phyloP scores from a whole-genome alignment of 2,113 vertebrate species.

The Onychorhynchus coronatus region DNA sequence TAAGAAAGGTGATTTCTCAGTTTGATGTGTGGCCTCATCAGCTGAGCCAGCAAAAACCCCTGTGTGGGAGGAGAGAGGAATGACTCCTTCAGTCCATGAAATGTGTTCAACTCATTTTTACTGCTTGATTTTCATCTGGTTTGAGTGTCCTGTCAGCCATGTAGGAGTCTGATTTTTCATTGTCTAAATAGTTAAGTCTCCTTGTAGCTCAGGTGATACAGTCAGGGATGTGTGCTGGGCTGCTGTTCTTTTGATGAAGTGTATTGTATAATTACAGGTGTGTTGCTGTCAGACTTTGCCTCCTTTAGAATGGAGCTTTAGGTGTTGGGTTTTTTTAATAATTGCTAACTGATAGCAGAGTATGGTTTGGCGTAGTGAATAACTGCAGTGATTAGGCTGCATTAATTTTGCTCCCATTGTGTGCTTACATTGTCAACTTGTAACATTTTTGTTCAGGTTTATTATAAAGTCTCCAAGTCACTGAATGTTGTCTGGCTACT shows the following conservation, averaged over 20 bases:
- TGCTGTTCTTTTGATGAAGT: not conserved
- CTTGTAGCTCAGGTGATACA: not conserved
- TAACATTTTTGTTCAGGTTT: not conserved
- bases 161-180: not conserved
- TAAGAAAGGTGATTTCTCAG: not conserved
- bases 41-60: not conserved
- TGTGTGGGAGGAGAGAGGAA: not conserved
- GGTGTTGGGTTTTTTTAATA: not conserved
- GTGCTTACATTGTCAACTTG: not conserved
- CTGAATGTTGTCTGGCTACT: not conserved
- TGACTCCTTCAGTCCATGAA: not conserved
- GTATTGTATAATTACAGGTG: not conserved
- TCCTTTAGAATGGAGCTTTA: not conserved
- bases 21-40: fast-evolving
- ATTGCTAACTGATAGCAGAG: not conserved
- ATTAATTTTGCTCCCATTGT: not conserved
- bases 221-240: not conserved
- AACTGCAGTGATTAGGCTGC: not conserved
- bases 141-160: not conserved
- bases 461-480: not conserved
- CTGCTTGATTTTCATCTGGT: not conserved
- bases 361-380: not conserved
- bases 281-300: not conserved
- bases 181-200: not conserved
- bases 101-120: not conserved